These are phyloP conservation scores for Oegoconia quadripuncta DNA, from an alignment of 2,888 invertebrate species.

Conservation along the genomic window DNA sequence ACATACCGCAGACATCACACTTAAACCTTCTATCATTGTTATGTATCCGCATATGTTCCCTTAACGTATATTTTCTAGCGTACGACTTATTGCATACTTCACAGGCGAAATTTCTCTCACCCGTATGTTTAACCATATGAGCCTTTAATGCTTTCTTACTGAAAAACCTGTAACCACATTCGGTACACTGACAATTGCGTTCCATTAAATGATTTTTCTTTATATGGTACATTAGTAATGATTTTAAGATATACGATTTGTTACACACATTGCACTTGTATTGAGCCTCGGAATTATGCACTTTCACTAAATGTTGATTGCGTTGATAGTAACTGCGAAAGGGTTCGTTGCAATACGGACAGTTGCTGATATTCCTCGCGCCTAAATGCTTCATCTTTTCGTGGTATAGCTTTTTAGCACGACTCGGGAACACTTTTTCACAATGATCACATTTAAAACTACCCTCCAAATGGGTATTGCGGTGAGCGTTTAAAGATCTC, in stretches of 20 bases:
- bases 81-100: conserved; percentile 60
- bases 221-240: conserved; percentile 60
- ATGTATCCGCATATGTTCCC: conserved; percentile 68
- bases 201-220: conserved; percentile 72
- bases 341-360: conserved; percentile 55
- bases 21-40: conserved; percentile 61
- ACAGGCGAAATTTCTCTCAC: conserved; percentile 54
- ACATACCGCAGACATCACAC: conserved; percentile 49
- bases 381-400: conserved; percentile 63
- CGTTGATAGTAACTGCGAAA: conserved; percentile 65
- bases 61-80: conserved; percentile 52
- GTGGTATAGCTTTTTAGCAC: conserved; percentile 56
- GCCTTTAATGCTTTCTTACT: conserved; percentile 74
- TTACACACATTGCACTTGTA: conserved; percentile 66
- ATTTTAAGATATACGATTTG: conserved; percentile 53
- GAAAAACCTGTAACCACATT: conserved; percentile 73
- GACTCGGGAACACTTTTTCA: conserved; percentile 55
- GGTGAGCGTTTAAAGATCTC: conserved; percentile 50
- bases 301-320: conserved; percentile 62
- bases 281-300: conserved; percentile 59
- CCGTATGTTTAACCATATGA: conserved; percentile 71
- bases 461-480: conserved; percentile 51
- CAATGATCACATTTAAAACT: conserved; percentile 62
- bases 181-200: conserved; percentile 63
- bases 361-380: conserved; percentile 55